phyloP scores from a whole-genome alignment of 2,113 vertebrate genomes.

The Grallaria varia region DNA sequence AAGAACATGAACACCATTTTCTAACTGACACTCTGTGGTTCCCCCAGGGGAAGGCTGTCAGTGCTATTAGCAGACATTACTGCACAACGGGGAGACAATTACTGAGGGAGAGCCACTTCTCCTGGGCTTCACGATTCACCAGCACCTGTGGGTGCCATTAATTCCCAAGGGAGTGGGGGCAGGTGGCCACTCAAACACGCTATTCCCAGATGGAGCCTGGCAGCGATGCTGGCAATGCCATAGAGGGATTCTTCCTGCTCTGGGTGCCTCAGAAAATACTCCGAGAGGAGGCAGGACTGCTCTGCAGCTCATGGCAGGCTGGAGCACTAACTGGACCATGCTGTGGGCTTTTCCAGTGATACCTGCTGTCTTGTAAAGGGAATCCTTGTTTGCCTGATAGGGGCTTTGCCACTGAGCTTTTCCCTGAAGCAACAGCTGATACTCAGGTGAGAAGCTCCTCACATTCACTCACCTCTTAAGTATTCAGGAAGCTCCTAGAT shows the following conservation, averaged over 20 bases:
- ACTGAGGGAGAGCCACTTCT: neutral
- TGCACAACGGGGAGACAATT: neutral
- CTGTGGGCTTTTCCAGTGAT: neutral
- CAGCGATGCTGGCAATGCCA: accelerated
- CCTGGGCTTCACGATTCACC: neutral
- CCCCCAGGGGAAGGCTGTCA: neutral
- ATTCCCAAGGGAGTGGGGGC: neutral
- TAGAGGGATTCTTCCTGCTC: neutral
- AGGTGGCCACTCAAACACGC: neutral
- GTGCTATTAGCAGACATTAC: neutral
- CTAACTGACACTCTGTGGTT: neutral
- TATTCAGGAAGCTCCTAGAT: neutral
- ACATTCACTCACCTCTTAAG: neutral
- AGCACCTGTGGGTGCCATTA: neutral
- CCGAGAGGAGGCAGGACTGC: neutral
- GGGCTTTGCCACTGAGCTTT: neutral
- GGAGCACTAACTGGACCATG: accelerated
- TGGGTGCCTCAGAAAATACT: neutral
- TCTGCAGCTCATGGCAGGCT: neutral
- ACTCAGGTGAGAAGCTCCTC: neutral
- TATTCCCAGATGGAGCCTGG: neutral
- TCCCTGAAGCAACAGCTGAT: neutral
- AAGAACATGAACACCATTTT: neutral
- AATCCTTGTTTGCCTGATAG: neutral
- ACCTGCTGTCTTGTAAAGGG: neutral